A percentile compares a stretch with the other conserved stretches of the same genome.
Conservation (phyloP, 2,113 vertebrate genomes). For the Gopherus evgoodei region DNA sequence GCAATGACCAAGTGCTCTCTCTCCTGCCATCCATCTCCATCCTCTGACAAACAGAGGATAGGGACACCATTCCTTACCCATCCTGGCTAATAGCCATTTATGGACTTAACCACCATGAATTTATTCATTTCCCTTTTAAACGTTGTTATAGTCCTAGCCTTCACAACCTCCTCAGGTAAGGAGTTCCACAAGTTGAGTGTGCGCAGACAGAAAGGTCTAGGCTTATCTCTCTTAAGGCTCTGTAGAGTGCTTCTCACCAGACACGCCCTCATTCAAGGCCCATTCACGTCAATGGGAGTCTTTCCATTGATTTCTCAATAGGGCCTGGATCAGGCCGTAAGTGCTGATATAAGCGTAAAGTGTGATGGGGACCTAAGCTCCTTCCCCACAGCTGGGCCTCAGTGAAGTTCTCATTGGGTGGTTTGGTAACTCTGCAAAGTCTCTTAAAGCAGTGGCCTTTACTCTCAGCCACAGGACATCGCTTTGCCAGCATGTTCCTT, state of each 20-base stretch:
- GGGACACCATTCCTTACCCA: too few species aligned
- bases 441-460: not conserved
- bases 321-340: not conserved
- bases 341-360: not conserved
- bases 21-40: too few species aligned
- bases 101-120: too few species aligned
- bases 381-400: not conserved
- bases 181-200: too few species aligned
- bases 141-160: too few species aligned
- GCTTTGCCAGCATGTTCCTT: not conserved
- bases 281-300: fast-evolving
- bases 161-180: too few species aligned
- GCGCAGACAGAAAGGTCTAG: not conserved
- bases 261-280: not conserved
- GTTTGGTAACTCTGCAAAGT: not conserved
- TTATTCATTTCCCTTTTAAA: too few species aligned
- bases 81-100: too few species aligned
- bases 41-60: too few species aligned
- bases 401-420: not conserved
- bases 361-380: not conserved
- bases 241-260: fast-evolving
- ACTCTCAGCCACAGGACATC: not conserved
- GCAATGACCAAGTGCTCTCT: too few species aligned
- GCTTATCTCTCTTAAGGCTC: not conserved
- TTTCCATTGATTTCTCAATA: fast-evolving